A percentile compares a stretch with the other conserved stretches of the same genome.
These are phyloP conservation scores for Apodemia hepburni DNA, from an alignment of 2,888 invertebrate species.

Conservation along the genomic window DNA sequence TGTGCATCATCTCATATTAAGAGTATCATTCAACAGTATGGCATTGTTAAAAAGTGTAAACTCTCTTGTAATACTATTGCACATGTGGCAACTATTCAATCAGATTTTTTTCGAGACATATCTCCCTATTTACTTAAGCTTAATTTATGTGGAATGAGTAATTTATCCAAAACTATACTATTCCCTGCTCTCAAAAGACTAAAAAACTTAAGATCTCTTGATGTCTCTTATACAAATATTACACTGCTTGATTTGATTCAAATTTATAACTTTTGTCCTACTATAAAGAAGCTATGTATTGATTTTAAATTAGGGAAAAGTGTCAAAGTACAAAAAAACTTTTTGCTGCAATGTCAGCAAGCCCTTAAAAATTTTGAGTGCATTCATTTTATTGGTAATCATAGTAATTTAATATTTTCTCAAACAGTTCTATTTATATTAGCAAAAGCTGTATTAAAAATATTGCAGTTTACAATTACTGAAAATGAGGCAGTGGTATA, in stretches of 20 bases:
- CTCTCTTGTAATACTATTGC: conserved; percentile 48
- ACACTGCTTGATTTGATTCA: conserved; percentile 49
- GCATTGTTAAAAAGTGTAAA: conserved; percentile 44
- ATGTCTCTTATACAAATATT: conserved; percentile 58
- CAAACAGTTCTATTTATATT: conserved; percentile 41
- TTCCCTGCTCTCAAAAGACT: conserved; percentile 45
- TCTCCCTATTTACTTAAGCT: conserved; percentile 46
- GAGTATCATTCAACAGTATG: conserved; percentile 41
- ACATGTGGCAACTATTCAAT: conserved; percentile 46
- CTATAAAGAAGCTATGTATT: conserved; percentile 49
- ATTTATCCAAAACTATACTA: conserved; percentile 46
- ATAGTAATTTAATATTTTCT: conserved; percentile 44
- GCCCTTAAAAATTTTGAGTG: conserved; percentile 51
- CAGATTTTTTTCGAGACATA: conserved; percentile 47
- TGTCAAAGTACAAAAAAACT: conserved; percentile 29
- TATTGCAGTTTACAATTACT: conserved; percentile 45
- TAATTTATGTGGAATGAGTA: conserved; percentile 48
- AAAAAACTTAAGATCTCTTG: conserved; percentile 46
- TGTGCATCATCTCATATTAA: conserved; percentile 42
- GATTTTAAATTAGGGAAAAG: conserved; percentile 47
- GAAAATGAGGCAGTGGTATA: conserved; percentile 34
- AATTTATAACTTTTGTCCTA: conserved; percentile 48
- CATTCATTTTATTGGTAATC: conserved; percentile 54
- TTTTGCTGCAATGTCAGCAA: conserved; percentile 44
- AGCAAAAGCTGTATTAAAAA: conserved; percentile 41